phyloP scores from a whole-genome alignment of 1,140 invertebrate genomes.

The Diorhabda sublineata region DNA sequence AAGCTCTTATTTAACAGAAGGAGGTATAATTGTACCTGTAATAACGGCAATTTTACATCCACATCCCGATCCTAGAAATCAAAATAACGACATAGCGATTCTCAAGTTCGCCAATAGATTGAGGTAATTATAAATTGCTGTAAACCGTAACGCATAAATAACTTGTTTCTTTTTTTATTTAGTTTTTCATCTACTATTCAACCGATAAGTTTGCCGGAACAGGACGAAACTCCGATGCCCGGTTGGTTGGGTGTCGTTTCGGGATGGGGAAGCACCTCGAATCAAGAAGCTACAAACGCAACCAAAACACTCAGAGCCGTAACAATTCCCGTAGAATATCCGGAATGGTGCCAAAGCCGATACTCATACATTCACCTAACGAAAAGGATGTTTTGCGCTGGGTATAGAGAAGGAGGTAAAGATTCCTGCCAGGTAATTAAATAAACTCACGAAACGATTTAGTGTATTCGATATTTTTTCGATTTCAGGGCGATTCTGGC shows the following conservation, averaged over 20 bases:
- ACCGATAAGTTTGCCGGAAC: conserved; percentile 4
- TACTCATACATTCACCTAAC: conserved; percentile 4
- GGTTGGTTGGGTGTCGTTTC: conserved; percentile 5
- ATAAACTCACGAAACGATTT: neutral
- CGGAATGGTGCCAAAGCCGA: conserved; percentile 5
- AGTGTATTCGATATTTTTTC: neutral
- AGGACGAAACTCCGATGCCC: neutral
- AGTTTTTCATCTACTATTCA: conserved; percentile 7
- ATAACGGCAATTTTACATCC: conserved; percentile 20
- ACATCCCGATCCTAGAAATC: neutral
- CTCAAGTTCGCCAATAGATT: conserved; percentile 5
- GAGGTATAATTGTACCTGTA: conserved; percentile 9
- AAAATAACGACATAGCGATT: conserved; percentile 20
- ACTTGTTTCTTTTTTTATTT: neutral
- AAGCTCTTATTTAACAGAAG: neutral
- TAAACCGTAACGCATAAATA: neutral
- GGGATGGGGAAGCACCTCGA: conserved; percentile 11
- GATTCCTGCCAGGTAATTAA: conserved; percentile 28
- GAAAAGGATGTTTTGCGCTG: conserved; percentile 24
- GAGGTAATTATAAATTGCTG: neutral
- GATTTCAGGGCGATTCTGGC: conserved; percentile 52
- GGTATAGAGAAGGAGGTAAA: conserved; percentile 16
- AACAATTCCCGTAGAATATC: neutral
- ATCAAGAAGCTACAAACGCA: neutral
- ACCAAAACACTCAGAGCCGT: conserved; percentile 2